Percentiles rank a stretch among this genome's conserved stretches.
Conservation (phyloP, 1,140 invertebrate genomes). For the Drosophila truncata region DNA sequence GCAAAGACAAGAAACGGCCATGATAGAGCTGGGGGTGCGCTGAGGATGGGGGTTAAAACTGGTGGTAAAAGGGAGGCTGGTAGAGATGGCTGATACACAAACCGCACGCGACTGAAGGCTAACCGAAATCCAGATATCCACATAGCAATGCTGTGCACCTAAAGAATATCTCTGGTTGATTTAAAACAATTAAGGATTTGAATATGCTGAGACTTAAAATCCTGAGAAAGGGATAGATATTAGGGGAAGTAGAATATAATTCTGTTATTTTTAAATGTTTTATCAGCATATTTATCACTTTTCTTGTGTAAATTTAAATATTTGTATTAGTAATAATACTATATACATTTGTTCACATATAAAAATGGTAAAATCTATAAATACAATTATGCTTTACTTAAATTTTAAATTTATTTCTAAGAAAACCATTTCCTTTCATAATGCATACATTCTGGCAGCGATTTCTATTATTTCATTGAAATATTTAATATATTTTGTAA, state of each 20-base stretch:
- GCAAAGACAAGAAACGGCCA: conserved; percentile 58
- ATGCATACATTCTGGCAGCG: too few relatives aligned
- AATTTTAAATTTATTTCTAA: too few relatives aligned
- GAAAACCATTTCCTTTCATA: too few relatives aligned
- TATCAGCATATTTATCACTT: background rate
- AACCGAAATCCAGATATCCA: conserved; percentile 55
- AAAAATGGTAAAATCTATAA: too few relatives aligned
- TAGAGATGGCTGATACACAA: conserved; percentile 40
- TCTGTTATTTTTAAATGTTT: too few relatives aligned
- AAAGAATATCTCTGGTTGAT: background rate
- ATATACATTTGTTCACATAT: background rate
- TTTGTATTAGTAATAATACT: too few relatives aligned
- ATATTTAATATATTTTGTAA: too few relatives aligned
- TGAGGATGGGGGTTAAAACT: too few relatives aligned
- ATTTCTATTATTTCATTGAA: too few relatives aligned
- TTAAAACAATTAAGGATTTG: background rate
- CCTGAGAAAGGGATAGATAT: background rate
- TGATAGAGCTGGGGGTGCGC: conserved; percentile 26
- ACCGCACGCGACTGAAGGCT: conserved; percentile 62
- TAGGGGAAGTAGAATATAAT: background rate
- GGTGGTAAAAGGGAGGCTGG: background rate
- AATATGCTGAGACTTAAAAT: background rate
- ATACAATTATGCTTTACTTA: too few relatives aligned
- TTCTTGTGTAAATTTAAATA: background rate
- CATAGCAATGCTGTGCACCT: conserved; percentile 10